These are phyloP conservation scores for Dicrostonyx torquatus DNA, from an alignment of 2,797 vertebrate species.

Conservation along the genomic window DNA sequence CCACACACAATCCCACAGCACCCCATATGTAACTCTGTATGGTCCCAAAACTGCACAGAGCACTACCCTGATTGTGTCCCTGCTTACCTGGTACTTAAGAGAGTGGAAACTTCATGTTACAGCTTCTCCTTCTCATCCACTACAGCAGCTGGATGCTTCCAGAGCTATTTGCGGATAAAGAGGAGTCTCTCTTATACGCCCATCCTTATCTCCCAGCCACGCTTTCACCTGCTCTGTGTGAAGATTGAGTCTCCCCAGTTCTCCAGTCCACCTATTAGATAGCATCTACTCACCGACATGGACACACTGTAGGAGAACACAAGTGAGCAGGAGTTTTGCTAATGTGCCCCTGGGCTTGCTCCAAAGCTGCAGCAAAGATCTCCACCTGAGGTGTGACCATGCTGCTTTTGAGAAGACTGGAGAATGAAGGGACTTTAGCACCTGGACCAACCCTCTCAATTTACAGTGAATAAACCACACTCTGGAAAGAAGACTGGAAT, in stretches of 20 bases:
- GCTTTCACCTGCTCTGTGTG: neutral
- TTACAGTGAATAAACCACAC: neutral
- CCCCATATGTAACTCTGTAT: neutral
- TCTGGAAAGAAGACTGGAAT: neutral
- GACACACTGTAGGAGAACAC: neutral
- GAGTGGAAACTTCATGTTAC: neutral
- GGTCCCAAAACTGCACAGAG: no score
- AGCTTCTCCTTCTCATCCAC: neutral
- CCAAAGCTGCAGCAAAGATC: neutral
- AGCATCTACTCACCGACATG: neutral
- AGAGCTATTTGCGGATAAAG: neutral
- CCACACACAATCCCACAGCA: neutral
- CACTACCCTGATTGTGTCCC: neutral
- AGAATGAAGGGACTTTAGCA: neutral
- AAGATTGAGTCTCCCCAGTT: neutral
- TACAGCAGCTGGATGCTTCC: neutral
- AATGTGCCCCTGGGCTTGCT: neutral
- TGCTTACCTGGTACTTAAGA: neutral
- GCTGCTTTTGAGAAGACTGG: neutral
- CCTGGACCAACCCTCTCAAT: neutral
- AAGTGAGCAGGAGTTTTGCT: neutral
- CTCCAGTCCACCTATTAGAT: neutral
- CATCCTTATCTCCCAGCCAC: neutral
- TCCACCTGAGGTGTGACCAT: neutral
- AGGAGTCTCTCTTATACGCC: neutral